Conservation (phyloP, 1,140 invertebrate species). For the Drosophila miranda region DNA sequence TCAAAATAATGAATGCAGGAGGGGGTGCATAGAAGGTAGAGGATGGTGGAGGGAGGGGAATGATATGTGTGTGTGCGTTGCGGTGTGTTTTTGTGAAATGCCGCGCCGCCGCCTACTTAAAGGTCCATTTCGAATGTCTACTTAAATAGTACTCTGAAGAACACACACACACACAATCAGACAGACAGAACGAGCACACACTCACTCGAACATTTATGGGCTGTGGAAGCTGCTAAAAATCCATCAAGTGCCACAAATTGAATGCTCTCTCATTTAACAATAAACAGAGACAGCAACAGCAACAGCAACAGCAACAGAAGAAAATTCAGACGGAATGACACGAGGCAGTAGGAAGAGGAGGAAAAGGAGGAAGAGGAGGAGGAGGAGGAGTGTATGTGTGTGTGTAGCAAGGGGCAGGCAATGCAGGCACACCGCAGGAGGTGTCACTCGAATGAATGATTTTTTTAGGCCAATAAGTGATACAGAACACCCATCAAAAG, state of each 20-base stretch:
- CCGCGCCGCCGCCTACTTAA: slow-evolving; percentile 49
- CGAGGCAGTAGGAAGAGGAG: not conserved
- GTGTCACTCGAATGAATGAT: not conserved
- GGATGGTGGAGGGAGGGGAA: not conserved
- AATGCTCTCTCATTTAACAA: slow-evolving; percentile 28
- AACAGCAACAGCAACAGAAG: slow-evolving; percentile 8
- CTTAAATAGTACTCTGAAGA: slow-evolving; percentile 67
- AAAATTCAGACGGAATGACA: no score
- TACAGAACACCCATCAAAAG: no score
- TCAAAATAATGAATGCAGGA: slow-evolving; percentile 11
- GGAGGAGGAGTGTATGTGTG: slow-evolving; percentile 1
- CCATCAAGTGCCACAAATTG: slow-evolving; percentile 65
- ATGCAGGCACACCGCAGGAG: not conserved
- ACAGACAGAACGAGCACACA: no score
- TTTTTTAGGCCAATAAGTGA: no score
- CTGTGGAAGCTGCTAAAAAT: slow-evolving; percentile 62
- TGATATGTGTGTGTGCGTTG: slow-evolving; percentile 14
- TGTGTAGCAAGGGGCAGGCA: no score
- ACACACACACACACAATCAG: slow-evolving; percentile 10
- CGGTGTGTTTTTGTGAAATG: slow-evolving; percentile 45
- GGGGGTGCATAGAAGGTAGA: not conserved
- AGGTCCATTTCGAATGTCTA: slow-evolving; percentile 64
- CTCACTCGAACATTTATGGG: slow-evolving; percentile 12
- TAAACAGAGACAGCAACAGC: slow-evolving; percentile 16
- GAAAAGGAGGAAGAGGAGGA: not conserved